These are phyloP conservation scores for Lates calcarifer DNA, from an alignment of 2,113 vertebrate species.

Conservation along the genomic window DNA sequence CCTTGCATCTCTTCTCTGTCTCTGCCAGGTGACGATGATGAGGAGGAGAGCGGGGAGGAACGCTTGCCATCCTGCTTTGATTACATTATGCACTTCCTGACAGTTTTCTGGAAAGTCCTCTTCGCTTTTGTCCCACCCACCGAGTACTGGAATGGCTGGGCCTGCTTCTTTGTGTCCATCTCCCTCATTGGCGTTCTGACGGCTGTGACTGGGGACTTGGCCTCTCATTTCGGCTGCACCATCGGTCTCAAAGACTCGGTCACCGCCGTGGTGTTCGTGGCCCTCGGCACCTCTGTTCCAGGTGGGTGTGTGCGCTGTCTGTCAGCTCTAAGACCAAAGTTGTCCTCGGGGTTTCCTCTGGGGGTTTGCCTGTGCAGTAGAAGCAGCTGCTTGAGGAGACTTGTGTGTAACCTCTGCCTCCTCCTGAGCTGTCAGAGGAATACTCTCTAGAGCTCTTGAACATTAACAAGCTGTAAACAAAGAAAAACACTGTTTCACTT, in stretches of 20 bases:
- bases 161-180: slow-evolving; percentile 90
- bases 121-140: slow-evolving; percentile 90
- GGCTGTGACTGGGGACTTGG: slow-evolving; percentile 88
- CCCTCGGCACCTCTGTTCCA: slow-evolving; percentile 89
- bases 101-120: slow-evolving; percentile 91
- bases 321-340: neutral
- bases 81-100: slow-evolving; percentile 92
- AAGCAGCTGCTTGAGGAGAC: slow-evolving; percentile 44
- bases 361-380: slow-evolving; percentile 16
- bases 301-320: slow-evolving; percentile 76
- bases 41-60: slow-evolving; percentile 88
- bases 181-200: slow-evolving; percentile 87
- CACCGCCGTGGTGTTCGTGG: slow-evolving; percentile 90
- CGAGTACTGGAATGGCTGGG: slow-evolving; percentile 91
- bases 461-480: slow-evolving; percentile 58
- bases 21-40: slow-evolving; percentile 86
- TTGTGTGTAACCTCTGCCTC: slow-evolving; percentile 34
- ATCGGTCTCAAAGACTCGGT: slow-evolving; percentile 89
- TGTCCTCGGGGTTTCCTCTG: slow-evolving; percentile 11
- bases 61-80: slow-evolving; percentile 89
- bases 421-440: slow-evolving; percentile 46
- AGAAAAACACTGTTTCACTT: slow-evolving; percentile 46
- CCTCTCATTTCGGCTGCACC: slow-evolving; percentile 90
- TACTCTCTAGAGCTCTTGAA: slow-evolving; percentile 30
- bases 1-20: slow-evolving; percentile 8